Base-by-base conservation (phyloP, 2,888 invertebrate species). In the Notodonta dromedarius region DNA sequence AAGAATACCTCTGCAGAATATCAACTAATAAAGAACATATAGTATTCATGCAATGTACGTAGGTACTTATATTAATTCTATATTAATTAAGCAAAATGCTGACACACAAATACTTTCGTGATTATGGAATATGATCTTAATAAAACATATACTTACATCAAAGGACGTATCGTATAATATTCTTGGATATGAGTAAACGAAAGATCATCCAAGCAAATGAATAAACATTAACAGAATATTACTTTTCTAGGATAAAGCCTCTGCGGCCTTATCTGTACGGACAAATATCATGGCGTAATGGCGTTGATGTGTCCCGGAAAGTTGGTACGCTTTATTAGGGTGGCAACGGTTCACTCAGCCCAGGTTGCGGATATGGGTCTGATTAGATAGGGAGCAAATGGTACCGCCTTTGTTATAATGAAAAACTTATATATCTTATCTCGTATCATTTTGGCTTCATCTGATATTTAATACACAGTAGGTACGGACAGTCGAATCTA, bases 321-420 rank as follows among this genome's bases (percentile, higher is more conserved):
- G 57, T 55, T 61, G 39, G 35, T 13, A 39, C 55, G 40, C 52
- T 57, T 59, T 60, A 62, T 64, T 53, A 58, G 60, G 56, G 56
- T 53, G 57, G 57, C 65, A 62, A 61, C 50, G 59, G 60, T 58
- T 56, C 14, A 62, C 58, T 60, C 53, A 56, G 24, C 46, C 39
- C 51, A 60, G 52, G 46, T 68, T 65, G 24, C 57, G 57, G 65
- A 70, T 63, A 68, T 68, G 56, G 60, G 42, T 32, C 57, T 57
- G 56, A 70, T 70, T 58, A 70, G 55, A 70, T 61, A 39, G 13
- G 39, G 60, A 57, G 48, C 51, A 51, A 61, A 61, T 52, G 58
- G 59, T 60, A 64, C 57, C 13, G 40, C 8, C 51, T 39, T 57
- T 60, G 64, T 50, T 69, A 32, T 52, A 16, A 50, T 32, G 52